Evolutionary conservation across 2,797 vertebrate species (phyloP), one percentile per base, ranked within the genome.

Genomic region (Cyclura pinguis): DNA sequence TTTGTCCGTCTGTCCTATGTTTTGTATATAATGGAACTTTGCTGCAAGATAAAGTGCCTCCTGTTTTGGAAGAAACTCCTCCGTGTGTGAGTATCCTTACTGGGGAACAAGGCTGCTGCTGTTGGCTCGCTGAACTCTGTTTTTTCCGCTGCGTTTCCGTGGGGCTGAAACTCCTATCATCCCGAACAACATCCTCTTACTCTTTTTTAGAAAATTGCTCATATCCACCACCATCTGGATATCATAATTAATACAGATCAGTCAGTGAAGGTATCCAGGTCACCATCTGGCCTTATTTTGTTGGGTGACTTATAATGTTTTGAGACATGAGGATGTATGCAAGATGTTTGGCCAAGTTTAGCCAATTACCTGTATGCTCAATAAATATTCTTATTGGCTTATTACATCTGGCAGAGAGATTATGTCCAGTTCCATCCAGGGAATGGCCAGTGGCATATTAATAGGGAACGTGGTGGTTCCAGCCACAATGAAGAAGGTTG

Each of bases 191-290:
- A 80, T 72, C 1, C 1, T 73, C 18, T 29, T 80, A 35, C 9
- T 86, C 38, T 78, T 62, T 67, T 59, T 80, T n/a, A 55, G 47
- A 88, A 88, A 88, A 80, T n/a, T 32, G 47, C 4, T 85, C 62
- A 47, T 29, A 85, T 4, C 29, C 32, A n/a, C 29, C 67, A 69
- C 67, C 29, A n/a, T 18, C 62, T 27, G 35, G 12, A 42, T 67
- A 84, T 8, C 62, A 67, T 42, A 64, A 42, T 64, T 83, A 67
- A 67, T 84, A 62, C 27, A 47, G 38, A 67, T 27, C 42, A 7
- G 1, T 76, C 74, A 76, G 74, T 42, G 74, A 76, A 76, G 6
- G 22, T 76, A 76, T 38, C 35, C 22, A 42, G 18, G 35, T 38
- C 38, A 42, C 35, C 16, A 76, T 42, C 13, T 24, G 38, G 20